Evolutionary conservation across 2,888 invertebrate species (phyloP), one percentile per base, ranked within the genome.

Genomic region (Endotricha flammealis): DNA sequence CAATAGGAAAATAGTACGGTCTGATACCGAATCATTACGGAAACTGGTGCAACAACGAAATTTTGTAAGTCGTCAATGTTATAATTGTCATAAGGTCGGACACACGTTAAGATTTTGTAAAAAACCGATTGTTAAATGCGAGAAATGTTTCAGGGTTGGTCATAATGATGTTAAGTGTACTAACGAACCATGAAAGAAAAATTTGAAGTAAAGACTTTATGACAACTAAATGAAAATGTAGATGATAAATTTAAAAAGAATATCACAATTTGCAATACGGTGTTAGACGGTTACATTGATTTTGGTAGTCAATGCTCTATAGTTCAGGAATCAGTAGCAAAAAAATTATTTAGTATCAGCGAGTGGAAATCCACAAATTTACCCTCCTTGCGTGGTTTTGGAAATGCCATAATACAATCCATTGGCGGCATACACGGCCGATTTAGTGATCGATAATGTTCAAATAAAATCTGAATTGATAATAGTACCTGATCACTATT

Each of bases 61-160:
- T 29, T 12, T 7, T 25, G 9, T 22, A 1, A 46, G 16, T 16
- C 16, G 16, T 16, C 16, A 44, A 22, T 49, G 46, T 37, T 49
- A 14, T 36, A 50, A 49, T 28, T 49, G 46, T 17, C 36, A 37
- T 3, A 32, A 44, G 20, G 34, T 25, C 5, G 50, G 50, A 9
- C 48, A 50, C n/a, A 35, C 41, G 2, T 32, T 32, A 29, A 43
- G 17, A 14, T 41, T 32, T 32, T 48, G 48, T 12, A 44, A 35
- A 20, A 33, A 41, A 13, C 38, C 47, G 10, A 38, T 41, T 8
- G 44, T 42, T 12, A 46, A 32, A 10, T 46, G 50, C 28, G 36
- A 41, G 8, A 20, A 5, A 5, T 50, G 50, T 30, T 20, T 10
- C 12, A 43, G 13, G 20, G 7, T 45, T 23, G 41, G 46, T 5